phyloP scores from a whole-genome alignment of 2,113 vertebrate species.

The Lethenteron reissneri region DNA sequence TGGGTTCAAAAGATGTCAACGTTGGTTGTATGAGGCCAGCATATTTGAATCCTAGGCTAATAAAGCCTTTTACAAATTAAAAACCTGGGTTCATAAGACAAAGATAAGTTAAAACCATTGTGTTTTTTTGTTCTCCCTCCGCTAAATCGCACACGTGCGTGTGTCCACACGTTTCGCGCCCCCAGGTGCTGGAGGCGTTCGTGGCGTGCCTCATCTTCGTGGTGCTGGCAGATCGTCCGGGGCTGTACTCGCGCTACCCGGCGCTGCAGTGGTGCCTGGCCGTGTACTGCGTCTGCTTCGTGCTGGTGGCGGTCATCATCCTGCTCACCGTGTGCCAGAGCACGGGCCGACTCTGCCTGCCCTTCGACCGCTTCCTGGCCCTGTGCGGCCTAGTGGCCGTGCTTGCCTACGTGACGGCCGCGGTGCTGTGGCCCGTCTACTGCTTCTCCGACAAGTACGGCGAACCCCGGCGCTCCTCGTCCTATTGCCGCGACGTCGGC shows the following conservation, averaged over 20 bases:
- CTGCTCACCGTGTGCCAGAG: conserved; percentile 47
- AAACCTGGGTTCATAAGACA: too few species aligned
- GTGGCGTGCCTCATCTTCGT: conserved; percentile 57
- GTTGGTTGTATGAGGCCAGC: too few species aligned
- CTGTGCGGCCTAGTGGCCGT: conserved; percentile 41
- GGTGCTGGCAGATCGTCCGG: conserved; percentile 25
- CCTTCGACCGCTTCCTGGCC: conserved; percentile 47
- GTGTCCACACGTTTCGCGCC: not conserved
- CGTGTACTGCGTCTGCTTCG: conserved; percentile 63
- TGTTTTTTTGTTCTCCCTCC: too few species aligned
- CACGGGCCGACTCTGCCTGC: conserved; percentile 39
- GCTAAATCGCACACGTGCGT: too few species aligned
- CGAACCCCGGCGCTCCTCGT: conserved; percentile 10
- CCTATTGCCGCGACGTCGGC: fast-evolving
- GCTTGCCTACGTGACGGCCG: conserved; percentile 33
- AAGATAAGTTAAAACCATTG: too few species aligned
- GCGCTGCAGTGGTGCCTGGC: conserved; percentile 48
- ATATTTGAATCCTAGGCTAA: too few species aligned
- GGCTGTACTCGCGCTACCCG: conserved; percentile 16
- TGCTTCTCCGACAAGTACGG: conserved; percentile 27
- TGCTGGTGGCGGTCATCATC: conserved; percentile 39
- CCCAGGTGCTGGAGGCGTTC: conserved; percentile 43
- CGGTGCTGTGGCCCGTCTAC: conserved; percentile 63
- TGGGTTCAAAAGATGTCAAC: too few species aligned
- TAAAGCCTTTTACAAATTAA: too few species aligned